These are phyloP conservation scores for Papilio dardanus DNA, from an alignment of 1,140 invertebrate genomes.

Conservation along the genomic window DNA sequence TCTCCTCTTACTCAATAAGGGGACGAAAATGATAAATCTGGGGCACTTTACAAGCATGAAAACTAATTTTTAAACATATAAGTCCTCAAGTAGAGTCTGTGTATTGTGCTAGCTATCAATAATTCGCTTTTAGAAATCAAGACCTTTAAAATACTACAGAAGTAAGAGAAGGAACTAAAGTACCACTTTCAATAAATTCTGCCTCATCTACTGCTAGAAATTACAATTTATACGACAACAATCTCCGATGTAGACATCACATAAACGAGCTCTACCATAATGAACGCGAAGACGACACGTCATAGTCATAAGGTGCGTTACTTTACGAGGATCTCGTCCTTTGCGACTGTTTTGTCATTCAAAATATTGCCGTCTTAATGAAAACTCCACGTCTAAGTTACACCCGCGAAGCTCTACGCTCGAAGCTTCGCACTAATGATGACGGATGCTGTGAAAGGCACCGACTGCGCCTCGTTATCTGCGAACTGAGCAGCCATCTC, in stretches of 20 bases:
- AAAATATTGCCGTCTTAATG: conserved; percentile 75
- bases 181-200: neutral
- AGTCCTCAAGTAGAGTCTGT: too few species aligned
- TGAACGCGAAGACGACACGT: conserved; percentile 29
- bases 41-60: too few species aligned
- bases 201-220: neutral
- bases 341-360: conserved; percentile 57
- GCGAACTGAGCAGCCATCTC: conserved; percentile 60
- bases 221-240: neutral
- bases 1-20: too few species aligned
- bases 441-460: conserved; percentile 75
- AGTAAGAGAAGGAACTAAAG: too few species aligned
- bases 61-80: too few species aligned
- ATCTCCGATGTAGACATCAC: neutral
- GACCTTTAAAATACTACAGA: too few species aligned
- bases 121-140: too few species aligned
- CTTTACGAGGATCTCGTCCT: conserved; percentile 43
- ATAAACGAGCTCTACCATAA: conserved; percentile 28
- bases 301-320: conserved; percentile 45
- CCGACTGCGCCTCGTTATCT: conserved; percentile 73
- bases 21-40: too few species aligned
- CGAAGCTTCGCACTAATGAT: conserved; percentile 70
- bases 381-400: conserved; percentile 65
- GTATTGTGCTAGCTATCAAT: too few species aligned
- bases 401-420: conserved; percentile 65